Percentiles rank a stretch among this genome's conserved stretches.
Conservation (phyloP, 2,797 vertebrate genomes). For the Chanos chanos region DNA sequence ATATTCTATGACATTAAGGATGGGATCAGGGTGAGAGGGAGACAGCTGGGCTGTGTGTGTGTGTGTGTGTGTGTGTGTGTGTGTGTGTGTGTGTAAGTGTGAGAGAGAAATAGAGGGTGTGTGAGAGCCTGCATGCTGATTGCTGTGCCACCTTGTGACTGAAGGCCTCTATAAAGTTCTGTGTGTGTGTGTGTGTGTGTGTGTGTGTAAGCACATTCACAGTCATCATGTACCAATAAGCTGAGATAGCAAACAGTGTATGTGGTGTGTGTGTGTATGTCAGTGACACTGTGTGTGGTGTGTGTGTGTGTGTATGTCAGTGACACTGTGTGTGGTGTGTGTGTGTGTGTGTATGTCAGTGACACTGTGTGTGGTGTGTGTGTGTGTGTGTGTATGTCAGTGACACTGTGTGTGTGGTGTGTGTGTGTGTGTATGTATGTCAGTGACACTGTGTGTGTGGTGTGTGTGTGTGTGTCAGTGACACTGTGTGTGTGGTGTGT, state of each 20-base stretch:
- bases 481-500: background rate
- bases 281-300: slow-evolving; percentile 1
- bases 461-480: no score
- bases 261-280: background rate
- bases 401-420: no score
- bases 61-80: slow-evolving; percentile 42
- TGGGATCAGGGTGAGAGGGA: slow-evolving; percentile 30
- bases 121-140: slow-evolving; percentile 58
- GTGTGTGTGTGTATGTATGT: no score
- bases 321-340: background rate
- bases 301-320: background rate
- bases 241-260: slow-evolving; percentile 7
- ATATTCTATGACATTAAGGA: slow-evolving; percentile 55
- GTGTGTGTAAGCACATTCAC: slow-evolving; percentile 3
- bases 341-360: no score
- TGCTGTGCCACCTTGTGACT: slow-evolving; percentile 22
- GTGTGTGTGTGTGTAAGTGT: slow-evolving; percentile 56
- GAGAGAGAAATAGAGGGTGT: slow-evolving; percentile 53
- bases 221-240: slow-evolving; percentile 22
- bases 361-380: no score
- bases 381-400: no score
- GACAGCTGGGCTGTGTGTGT: slow-evolving; percentile 59
- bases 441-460: no score
- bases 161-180: slow-evolving; percentile 7
- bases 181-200: slow-evolving; percentile 15